Percentiles rank a stretch among this genome's conserved stretches.
Conservation (phyloP, 2,113 vertebrate species). For the Corythornis cristatus region DNA sequence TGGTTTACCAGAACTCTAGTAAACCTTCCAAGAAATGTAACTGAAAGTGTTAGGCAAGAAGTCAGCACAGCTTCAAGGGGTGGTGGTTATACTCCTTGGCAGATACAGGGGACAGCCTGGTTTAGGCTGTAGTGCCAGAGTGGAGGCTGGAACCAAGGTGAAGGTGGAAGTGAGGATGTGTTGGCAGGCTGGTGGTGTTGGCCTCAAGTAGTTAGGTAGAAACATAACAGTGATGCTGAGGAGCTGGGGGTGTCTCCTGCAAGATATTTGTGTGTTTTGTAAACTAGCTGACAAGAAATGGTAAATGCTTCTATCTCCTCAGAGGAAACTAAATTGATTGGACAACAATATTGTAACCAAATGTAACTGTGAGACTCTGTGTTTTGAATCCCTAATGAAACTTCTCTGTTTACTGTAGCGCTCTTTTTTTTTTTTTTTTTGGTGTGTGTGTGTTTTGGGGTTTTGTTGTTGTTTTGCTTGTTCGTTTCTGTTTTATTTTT, state of each 20-base stretch:
- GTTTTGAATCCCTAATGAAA: background rate
- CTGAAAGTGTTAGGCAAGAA: background rate
- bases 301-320: background rate
- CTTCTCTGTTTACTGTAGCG: background rate
- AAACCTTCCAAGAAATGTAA: background rate
- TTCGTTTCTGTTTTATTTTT: no score
- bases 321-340: background rate
- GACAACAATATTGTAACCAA: background rate
- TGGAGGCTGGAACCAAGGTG: background rate
- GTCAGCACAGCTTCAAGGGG: background rate
- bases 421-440: background rate
- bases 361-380: background rate
- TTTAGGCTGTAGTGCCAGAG: background rate
- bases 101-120: background rate
- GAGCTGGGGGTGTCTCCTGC: background rate
- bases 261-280: background rate
- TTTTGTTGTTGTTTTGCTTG: no score
- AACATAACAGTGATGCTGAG: background rate
- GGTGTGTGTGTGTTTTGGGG: no score
- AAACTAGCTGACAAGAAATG: background rate
- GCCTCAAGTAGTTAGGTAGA: background rate
- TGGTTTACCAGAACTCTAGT: background rate
- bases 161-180: background rate
- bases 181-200: background rate
- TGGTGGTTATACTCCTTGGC: accelerated